phyloP scores from a whole-genome alignment of 2,888 invertebrate species.

The Callyntrura sp. region DNA sequence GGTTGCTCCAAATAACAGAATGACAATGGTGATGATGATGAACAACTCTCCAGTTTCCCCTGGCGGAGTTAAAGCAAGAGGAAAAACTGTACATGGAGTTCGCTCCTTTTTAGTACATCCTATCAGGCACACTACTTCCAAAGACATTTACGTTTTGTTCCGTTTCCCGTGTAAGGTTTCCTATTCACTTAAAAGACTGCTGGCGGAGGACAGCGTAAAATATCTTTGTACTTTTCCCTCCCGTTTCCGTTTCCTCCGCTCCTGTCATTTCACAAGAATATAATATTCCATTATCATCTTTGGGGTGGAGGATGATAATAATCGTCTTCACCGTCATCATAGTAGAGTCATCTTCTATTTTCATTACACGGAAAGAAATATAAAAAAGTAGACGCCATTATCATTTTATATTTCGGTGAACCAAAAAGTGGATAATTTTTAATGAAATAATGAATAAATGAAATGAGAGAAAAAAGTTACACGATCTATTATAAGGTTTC shows the following conservation, averaged over 20 bases:
- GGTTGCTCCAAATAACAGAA: slow-evolving; percentile 63
- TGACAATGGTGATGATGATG: slow-evolving; percentile 70
- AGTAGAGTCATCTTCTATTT: slow-evolving; percentile 46
- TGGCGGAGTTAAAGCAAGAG: not conserved
- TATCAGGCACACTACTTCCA: not conserved
- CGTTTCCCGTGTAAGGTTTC: slow-evolving; percentile 43
- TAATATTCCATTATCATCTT: slow-evolving; percentile 55
- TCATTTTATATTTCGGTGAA: slow-evolving; percentile 17
- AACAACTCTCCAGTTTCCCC: slow-evolving; percentile 70
- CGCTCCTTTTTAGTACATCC: not conserved
- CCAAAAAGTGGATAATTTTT: not conserved
- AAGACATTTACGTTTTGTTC: not conserved
- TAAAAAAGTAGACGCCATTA: slow-evolving; percentile 3
- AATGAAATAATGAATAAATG: slow-evolving; percentile 49
- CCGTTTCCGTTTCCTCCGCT: slow-evolving; percentile 71
- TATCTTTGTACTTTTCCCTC: slow-evolving; percentile 28
- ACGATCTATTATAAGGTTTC: not conserved
- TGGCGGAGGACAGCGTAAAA: slow-evolving; percentile 1
- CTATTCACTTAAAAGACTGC: slow-evolving; percentile 37
- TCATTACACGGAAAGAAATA: not conserved
- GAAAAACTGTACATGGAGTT: not conserved
- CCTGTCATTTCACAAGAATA: slow-evolving; percentile 46
- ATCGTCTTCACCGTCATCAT: slow-evolving; percentile 44
- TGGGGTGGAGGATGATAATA: slow-evolving; percentile 15
- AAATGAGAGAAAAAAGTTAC: slow-evolving; percentile 23